A percentile compares a stretch with the other conserved stretches of the same genome.
Conservation (phyloP, 1,140 invertebrate species). For the Yoshiicerus persimilis region DNA sequence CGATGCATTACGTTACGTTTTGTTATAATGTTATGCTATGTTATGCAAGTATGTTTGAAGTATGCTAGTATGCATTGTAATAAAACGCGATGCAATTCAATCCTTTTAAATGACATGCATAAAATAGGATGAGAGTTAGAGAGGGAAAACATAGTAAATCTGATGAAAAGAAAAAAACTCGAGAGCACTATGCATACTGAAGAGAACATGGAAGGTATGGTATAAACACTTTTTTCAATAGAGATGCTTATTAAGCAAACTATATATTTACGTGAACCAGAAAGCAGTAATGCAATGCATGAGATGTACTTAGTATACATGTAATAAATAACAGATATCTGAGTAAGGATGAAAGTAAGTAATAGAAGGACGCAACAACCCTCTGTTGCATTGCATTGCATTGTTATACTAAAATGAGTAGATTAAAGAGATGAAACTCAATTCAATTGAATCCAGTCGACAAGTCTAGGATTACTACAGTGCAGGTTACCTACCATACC, state of each 20-base stretch:
- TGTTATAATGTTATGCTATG: not conserved
- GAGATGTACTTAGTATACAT: not conserved
- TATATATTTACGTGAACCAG: not conserved
- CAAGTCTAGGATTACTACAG: not conserved
- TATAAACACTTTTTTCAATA: not conserved
- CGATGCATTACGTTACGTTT: not conserved
- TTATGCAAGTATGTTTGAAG: not conserved
- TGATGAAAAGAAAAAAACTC: not conserved
- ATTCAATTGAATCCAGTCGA: not conserved
- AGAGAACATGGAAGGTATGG: not conserved
- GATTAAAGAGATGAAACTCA: conserved; percentile 5
- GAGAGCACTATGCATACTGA: not conserved
- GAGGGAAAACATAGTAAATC: conserved; percentile 12
- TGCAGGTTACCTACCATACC: no score
- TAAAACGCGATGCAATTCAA: conserved; percentile 1
- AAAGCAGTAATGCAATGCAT: not conserved
- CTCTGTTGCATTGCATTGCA: not conserved
- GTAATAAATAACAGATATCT: not conserved
- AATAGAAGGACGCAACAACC: not conserved
- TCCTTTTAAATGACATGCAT: conserved; percentile 22
- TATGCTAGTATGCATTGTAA: not conserved
- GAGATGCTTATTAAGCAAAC: not conserved
- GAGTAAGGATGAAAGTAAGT: not conserved
- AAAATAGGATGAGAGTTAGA: conserved; percentile 6
- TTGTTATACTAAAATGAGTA: not conserved